Conservation (phyloP, 23 tunicate genomes). For the Phallusia fumigata region DNA sequence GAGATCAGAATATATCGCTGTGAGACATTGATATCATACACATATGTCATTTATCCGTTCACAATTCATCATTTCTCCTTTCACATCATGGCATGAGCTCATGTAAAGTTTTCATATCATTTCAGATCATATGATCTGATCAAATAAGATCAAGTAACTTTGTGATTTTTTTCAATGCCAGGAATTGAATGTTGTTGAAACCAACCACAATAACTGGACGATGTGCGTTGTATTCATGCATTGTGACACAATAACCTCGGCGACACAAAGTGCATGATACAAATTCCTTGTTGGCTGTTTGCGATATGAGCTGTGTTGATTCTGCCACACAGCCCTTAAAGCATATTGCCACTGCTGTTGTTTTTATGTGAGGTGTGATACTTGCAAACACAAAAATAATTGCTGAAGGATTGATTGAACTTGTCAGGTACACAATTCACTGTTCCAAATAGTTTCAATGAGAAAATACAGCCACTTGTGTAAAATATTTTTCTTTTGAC, state of each 20-base stretch:
- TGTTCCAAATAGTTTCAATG: no score
- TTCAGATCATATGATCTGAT: slow-evolving; percentile 32
- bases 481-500: no score
- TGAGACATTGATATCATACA: slow-evolving; percentile 20
- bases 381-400: no score
- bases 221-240: background rate
- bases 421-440: no score
- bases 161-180: background rate
- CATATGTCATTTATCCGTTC: slow-evolving; percentile 80
- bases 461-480: no score
- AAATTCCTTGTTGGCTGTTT: background rate
- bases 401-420: no score
- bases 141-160: slow-evolving; percentile 72
- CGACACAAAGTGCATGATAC: background rate
- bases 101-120: slow-evolving; percentile 53
- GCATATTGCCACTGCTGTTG: no score
- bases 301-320: background rate
- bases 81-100: slow-evolving; percentile 8
- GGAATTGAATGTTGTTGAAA: background rate
- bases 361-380: no score
- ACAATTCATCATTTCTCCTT: slow-evolving; percentile 61
- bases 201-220: background rate
- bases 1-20: slow-evolving; percentile 42
- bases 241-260: background rate
- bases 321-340: no score